A percentile compares a stretch with the other conserved stretches of the same genome.
phyloP scores from a whole-genome alignment of 2,797 vertebrate genomes.

The Arctocebus calabarensis region DNA sequence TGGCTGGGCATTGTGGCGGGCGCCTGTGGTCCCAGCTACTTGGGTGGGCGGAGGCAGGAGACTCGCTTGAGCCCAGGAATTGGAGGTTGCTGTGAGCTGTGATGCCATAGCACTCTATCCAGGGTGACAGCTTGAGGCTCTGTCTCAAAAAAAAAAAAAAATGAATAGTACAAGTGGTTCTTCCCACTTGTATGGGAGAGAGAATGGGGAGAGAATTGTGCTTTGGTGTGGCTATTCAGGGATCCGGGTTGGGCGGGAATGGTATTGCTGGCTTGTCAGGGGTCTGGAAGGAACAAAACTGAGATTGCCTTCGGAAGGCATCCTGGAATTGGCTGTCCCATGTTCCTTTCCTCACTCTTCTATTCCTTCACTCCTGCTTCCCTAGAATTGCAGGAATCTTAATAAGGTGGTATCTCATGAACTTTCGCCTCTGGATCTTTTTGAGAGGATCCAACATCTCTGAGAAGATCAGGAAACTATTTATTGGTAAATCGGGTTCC shows the following conservation, averaged over 20 bases:
- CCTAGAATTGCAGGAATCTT: not conserved
- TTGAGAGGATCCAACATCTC: not conserved
- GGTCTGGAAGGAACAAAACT: not conserved
- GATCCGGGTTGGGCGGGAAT: not conserved
- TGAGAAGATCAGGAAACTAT: conserved; percentile 11
- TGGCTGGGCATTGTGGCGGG: no score
- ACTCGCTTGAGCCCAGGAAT: no score
- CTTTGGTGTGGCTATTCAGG: not conserved
- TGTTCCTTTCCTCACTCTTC: not conserved
- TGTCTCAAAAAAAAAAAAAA: no score
- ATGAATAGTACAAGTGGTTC: not conserved
- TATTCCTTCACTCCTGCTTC: not conserved
- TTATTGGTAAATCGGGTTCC: not conserved
- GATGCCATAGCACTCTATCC: no score
- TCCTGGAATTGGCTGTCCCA: not conserved
- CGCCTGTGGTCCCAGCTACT: no score
- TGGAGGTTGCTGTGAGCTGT: no score
- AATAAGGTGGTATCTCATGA: not conserved
- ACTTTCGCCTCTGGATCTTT: not conserved
- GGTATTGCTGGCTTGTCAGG: not conserved
- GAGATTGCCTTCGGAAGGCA: not conserved
- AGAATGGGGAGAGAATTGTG: not conserved
- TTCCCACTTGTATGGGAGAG: no score
- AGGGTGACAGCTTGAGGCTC: no score
- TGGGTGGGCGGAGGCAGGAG: no score